Base-by-base conservation (phyloP, 2,888 invertebrate genomes). In the Cheilosia vernalis region DNA sequence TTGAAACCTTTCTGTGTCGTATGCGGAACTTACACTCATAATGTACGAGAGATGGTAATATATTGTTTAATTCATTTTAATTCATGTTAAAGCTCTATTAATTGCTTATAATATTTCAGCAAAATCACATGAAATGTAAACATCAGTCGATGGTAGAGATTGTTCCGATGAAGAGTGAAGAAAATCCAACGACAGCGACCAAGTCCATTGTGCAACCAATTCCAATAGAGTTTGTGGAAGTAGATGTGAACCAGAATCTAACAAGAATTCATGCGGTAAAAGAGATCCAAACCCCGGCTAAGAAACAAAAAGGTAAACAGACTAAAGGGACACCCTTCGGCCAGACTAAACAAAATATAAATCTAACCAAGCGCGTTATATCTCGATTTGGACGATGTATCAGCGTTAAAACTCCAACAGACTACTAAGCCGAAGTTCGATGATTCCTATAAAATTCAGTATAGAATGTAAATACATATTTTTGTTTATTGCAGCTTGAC, bases 371-470 rank as follows among this genome's bases (percentile, higher is more conserved):
- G 47, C 76, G 69, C 19, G 40, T 86, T 13, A 58, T 86, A 1
- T 86, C 86, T 0, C 72, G 86, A 15, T 86, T 86, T 37, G 86
- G 86, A 17, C 77, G 86, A 6, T 86, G 86, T 9, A 86, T 86
- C 10, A 82, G 77, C 44, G 77, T 86, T 6, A 86, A 86, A 56
- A 58, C 64, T 15, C 77, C 77, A 27, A 82, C 77, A 47, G 44
- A 42, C n/a, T 2, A 19, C 17, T 51, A 51, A 24, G 10, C 4
- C 13, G 10, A 21, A 49, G 1, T 49, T 21, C 10, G 7, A 17
- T 6, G 44, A 44, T 6, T 9, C 4, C 21, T 4, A 37, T 33
- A 10, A 49, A n/a, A 42, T n/a, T 19, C 17, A 21, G 4, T 9
- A 49, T 10, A 10, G 9, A 49, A 19, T 49, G 49, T 17, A 17